Evolutionary conservation across 2,797 vertebrate species (phyloP).

Genomic region (Bradypodion pumilum): DNA sequence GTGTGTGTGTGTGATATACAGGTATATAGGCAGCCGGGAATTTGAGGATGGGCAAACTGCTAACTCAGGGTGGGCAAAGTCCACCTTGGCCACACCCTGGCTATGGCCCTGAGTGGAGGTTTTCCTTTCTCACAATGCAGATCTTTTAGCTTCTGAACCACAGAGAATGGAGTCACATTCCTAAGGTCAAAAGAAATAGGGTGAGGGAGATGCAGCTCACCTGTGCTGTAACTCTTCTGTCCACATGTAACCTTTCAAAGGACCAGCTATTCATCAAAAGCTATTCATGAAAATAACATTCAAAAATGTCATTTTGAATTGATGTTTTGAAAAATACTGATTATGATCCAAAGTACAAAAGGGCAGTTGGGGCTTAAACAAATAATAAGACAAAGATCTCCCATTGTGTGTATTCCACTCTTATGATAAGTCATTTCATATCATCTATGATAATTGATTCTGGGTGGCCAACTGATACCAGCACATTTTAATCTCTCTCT

Average conservation of each 20-base stretch:
- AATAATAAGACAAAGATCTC: constrained; percentile 41
- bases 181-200: no score
- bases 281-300: constrained; percentile 24
- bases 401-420: neutral
- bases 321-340: constrained; percentile 46
- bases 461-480: constrained; percentile 20
- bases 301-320: constrained; percentile 27
- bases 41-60: no score
- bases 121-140: no score
- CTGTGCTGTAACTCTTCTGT: no score
- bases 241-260: constrained; percentile 34
- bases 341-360: constrained; percentile 49
- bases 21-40: no score
- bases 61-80: no score
- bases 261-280: constrained; percentile 38
- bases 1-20: no score
- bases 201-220: no score
- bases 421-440: constrained; percentile 28
- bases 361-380: constrained; percentile 26
- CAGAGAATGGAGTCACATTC: no score
- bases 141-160: no score
- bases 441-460: constrained; percentile 19
- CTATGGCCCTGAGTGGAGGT: no score
- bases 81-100: no score
- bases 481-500: neutral